A percentile compares a stretch with the other conserved stretches of the same genome.
Evolutionary conservation across 35 echinoderm and acorn worm species (phyloP).

Genomic region (Ptychodera flava): DNA sequence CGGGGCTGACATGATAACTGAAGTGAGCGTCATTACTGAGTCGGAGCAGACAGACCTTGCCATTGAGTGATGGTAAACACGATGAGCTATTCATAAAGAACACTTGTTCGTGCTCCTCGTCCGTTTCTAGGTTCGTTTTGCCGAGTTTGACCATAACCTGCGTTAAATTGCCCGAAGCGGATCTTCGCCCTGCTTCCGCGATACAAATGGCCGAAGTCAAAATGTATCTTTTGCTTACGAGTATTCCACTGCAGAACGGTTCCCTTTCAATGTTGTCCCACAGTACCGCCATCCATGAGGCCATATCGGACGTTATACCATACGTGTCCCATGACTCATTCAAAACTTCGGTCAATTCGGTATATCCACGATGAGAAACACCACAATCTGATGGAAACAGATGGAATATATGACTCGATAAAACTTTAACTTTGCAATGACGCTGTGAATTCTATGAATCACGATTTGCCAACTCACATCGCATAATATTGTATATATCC

Average conservation of each 20-base stretch:
- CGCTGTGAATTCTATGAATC: not conserved
- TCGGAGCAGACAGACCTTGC: not conserved
- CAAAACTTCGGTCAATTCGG: not conserved
- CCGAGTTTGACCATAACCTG: not conserved
- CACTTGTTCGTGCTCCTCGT: not conserved
- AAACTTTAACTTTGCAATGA: too few species aligned
- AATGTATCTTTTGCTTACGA: not conserved
- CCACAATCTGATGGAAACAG: not conserved
- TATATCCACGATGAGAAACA: not conserved
- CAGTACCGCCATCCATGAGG: not conserved
- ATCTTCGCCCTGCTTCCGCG: not conserved
- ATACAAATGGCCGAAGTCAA: not conserved
- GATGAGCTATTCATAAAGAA: not conserved
- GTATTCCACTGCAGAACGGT: not conserved
- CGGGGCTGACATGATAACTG: not conserved
- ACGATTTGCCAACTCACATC: not conserved
- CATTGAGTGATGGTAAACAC: not conserved
- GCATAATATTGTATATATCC: not conserved
- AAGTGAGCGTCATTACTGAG: not conserved
- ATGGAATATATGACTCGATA: too few species aligned
- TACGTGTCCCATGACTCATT: not conserved
- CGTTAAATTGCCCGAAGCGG: not conserved
- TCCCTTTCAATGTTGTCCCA: not conserved
- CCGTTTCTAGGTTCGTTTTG: not conserved
- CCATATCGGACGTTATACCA: not conserved